Conservation (phyloP, 2,888 invertebrate species). For the Anarsia innoxiella region DNA sequence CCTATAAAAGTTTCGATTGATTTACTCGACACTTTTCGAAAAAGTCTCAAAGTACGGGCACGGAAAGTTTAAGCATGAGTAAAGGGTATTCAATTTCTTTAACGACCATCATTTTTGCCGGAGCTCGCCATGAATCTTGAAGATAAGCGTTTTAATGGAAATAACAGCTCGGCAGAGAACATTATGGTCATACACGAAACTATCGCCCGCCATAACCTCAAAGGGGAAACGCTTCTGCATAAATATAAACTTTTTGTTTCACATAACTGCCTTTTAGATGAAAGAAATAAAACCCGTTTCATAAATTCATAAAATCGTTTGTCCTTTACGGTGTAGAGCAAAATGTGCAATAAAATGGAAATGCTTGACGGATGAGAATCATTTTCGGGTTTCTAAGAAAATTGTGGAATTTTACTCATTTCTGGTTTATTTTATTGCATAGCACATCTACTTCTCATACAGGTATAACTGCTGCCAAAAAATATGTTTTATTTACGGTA, state of each 20-base stretch:
- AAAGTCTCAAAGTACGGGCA: constrained; percentile 4
- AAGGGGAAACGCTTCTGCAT: constrained; percentile 43
- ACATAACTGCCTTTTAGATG: constrained; percentile 11
- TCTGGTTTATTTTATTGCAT: no score
- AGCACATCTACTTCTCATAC: no score
- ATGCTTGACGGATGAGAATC: no score
- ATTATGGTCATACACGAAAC: constrained; percentile 52
- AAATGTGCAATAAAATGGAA: no score
- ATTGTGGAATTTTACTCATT: no score
- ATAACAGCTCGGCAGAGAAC: constrained; percentile 48
- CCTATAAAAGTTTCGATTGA: constrained; percentile 2
- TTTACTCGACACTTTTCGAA: constrained; percentile 1
- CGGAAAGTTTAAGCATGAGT: constrained; percentile 43
- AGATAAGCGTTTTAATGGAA: constrained; percentile 65
- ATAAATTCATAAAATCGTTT: no score
- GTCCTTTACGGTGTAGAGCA: no score
- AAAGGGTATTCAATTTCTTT: constrained; percentile 61
- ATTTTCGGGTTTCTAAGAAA: no score
- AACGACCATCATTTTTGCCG: constrained; percentile 60
- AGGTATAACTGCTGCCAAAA: no score
- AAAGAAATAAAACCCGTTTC: constrained; percentile 10
- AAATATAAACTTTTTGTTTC: constrained; percentile 43
- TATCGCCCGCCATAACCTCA: constrained; percentile 45
- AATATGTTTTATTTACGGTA: no score
- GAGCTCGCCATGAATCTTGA: constrained; percentile 55